phyloP scores from a whole-genome alignment of 2,113 vertebrate species.

The Phyllostomus hastatus region DNA sequence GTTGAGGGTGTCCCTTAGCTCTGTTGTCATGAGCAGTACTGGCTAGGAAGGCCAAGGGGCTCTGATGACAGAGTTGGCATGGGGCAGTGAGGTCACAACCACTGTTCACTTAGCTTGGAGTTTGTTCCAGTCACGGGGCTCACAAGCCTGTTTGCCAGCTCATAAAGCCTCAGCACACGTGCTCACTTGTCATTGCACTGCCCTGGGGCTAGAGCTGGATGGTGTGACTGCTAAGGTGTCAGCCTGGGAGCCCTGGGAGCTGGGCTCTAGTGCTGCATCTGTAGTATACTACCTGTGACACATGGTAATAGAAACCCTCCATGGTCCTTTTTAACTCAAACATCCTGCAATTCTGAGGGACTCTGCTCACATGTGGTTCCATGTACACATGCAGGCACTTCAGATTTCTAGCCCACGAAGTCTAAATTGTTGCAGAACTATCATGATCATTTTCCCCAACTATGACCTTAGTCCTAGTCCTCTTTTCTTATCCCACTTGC shows the following conservation, averaged over 20 bases:
- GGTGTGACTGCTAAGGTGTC: fast-evolving
- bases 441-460: background rate
- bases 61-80: background rate
- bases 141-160: background rate
- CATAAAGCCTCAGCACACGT: background rate
- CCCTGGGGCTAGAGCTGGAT: background rate
- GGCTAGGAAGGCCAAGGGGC: background rate
- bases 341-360: background rate
- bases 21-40: background rate
- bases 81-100: background rate
- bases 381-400: background rate
- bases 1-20: background rate
- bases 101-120: conserved; percentile 3
- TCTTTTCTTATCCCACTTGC: background rate
- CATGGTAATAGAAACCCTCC: background rate
- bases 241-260: background rate
- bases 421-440: background rate
- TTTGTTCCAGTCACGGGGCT: conserved; percentile 58
- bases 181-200: background rate
- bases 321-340: background rate
- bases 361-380: background rate
- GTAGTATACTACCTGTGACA: too few species aligned
- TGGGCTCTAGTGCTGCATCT: background rate
- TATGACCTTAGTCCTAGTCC: background rate
- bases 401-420: background rate